phyloP scores from a whole-genome alignment of 2,797 vertebrate genomes.

The Polyboroides typus region DNA sequence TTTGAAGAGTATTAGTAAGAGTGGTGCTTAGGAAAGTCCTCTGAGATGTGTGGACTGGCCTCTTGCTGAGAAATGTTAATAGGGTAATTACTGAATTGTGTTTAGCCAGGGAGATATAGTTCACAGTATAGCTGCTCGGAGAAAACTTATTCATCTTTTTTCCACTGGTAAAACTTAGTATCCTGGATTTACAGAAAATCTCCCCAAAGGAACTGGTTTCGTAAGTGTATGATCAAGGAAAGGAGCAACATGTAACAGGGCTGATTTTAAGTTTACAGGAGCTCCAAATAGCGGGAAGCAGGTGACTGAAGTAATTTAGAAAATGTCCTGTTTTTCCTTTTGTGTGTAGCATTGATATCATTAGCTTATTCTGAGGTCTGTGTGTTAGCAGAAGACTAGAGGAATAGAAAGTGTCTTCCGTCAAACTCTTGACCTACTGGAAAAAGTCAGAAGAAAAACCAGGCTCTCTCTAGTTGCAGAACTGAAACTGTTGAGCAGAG shows the following conservation, averaged over 20 bases:
- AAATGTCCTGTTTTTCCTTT: background rate
- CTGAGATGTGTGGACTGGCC: background rate
- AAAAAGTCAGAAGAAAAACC: background rate
- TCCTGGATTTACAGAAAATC: background rate
- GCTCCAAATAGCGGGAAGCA: background rate
- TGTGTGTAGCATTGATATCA: background rate
- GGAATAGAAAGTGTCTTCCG: slow-evolving; percentile 14
- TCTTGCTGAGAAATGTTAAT: slow-evolving; percentile 43
- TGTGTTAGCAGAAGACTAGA: background rate
- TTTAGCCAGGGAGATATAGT: background rate
- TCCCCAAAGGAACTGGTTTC: background rate
- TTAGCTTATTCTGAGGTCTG: background rate
- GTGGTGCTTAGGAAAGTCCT: slow-evolving; percentile 5
- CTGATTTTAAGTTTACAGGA: background rate
- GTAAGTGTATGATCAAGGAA: background rate
- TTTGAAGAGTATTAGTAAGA: slow-evolving; percentile 6
- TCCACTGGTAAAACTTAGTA: background rate
- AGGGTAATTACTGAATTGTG: slow-evolving; percentile 35
- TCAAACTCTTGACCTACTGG: slow-evolving; percentile 23
- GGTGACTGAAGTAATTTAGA: background rate
- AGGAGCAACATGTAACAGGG: background rate
- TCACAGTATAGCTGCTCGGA: background rate
- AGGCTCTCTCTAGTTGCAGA: background rate
- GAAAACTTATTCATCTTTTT: background rate
- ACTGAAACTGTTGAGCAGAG: slow-evolving; percentile 8